phyloP scores from a whole-genome alignment of 1,140 invertebrate species.

The Caenorhabditis briggsae region DNA sequence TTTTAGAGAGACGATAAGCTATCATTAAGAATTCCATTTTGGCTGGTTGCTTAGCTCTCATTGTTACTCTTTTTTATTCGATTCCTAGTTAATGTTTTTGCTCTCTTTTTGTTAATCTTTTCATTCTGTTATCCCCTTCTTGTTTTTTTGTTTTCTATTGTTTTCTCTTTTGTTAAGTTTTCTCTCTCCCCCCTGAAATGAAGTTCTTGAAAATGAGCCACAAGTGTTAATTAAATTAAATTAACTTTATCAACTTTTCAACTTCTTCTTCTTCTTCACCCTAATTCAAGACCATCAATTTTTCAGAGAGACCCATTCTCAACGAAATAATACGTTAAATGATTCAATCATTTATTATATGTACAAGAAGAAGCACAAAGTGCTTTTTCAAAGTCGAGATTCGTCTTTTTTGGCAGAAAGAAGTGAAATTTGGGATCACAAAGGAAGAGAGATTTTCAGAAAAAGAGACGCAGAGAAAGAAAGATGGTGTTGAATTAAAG shows the following conservation, averaged over 20 bases:
- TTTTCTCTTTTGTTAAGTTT: neutral
- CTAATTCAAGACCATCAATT: slow-evolving; percentile 51
- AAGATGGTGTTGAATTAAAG: slow-evolving; percentile 56
- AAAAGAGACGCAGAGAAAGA: slow-evolving; percentile 2
- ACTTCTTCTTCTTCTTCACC: neutral
- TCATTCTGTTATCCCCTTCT: neutral
- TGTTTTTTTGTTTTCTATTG: neutral
- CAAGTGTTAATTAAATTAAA: neutral
- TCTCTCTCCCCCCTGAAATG: neutral
- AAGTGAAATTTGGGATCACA: slow-evolving; percentile 6
- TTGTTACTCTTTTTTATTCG: neutral
- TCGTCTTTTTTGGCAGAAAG: slow-evolving; percentile 17
- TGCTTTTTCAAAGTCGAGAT: slow-evolving; percentile 10
- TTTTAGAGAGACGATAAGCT: neutral
- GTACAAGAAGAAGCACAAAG: neutral
- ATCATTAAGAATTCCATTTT: too few relatives aligned
- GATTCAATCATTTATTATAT: slow-evolving; percentile 33
- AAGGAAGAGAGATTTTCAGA: neutral
- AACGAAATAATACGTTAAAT: too few relatives aligned
- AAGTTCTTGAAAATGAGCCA: neutral
- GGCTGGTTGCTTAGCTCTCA: neutral
- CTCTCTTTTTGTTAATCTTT: neutral
- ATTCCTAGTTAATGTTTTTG: neutral
- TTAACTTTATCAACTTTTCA: neutral
- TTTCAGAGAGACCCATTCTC: too few relatives aligned